Base-by-base conservation (phyloP, 2,797 vertebrate genomes). In the Sciurus vulgaris region DNA sequence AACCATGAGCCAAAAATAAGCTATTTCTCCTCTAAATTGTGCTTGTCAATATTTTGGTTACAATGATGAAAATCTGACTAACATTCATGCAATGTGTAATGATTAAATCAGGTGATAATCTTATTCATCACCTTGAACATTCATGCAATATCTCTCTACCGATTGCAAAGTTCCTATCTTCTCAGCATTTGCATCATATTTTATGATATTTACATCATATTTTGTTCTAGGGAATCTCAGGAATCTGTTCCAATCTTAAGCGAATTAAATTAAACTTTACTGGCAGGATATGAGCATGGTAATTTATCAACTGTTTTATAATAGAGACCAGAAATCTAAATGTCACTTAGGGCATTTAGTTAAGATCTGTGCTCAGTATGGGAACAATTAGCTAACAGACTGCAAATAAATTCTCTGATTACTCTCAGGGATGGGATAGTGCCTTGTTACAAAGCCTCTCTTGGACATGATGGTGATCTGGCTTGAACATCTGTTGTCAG, bases 371-470 rank as follows among this genome's bases (percentile, higher is more conserved):
- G 35, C 82, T 96, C 56, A 51, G 85, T 93, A 95, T 96, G 96
- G 85, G 96, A 96, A 91, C 90, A 84, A 92, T 97, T 97, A 95
- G 82, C 81, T 83, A 78, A 95, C 41, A 92, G 73, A 92, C 59
- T 88, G 38, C 73, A 96, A 93, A 91, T 96, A 96, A 94, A 93
- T 95, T 82, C 76, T 94, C 85, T 94, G 95, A 83, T 94, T 88
- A 35, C 88, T 91, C 22, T 95, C 47, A 56, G 82, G 90, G 69
- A 61, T 74, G 61, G 70, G 47, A 88, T 1, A 92, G 81, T 24
- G 69, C 90, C 73, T 92, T 74, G 35, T 76, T 74, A 70, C 61
- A 72, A 90, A 96, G 84, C 26, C 56, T 47, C 49, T 56, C 56
- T 41, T 59, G 49, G 90, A 65, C 41, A 35, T 6, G 63, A 67